Base-by-base conservation (phyloP, 2,888 invertebrate species). In the Deilephila porcellus region DNA sequence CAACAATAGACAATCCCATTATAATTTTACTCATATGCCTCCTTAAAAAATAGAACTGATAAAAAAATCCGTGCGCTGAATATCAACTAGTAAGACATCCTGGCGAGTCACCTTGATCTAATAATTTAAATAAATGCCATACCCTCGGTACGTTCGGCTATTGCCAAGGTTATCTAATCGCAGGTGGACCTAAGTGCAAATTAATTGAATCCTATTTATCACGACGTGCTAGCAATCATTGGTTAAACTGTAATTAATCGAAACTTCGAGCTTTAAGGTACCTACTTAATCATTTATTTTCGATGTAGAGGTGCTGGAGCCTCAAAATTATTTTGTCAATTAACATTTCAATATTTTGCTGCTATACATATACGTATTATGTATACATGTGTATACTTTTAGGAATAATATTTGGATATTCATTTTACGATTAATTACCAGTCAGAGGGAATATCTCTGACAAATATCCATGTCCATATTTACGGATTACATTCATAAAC, bases 81-180 rank as follows among this genome's bases (percentile, higher is more conserved):
- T 20, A 20, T 29, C 17, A 17, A 67, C 45, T 25, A 67, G 45
- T 14, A 45, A 11, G 45, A 64, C 8, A 45, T 73, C 64, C 72
- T 59, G 37, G 25, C 37, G 17, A 25, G 17, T 62, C 34, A 11
- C 73, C 73, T 73, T 73, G 70, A 70, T 70, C 70, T 73, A 67
- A 70, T 64, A 73, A 62, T 62, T 60, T 60, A 29, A 70, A 20
- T 62, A 73, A 73, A 73, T 73, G 70, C 60, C 73, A 62, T 17
- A 32, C 25, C 52, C 25, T 70, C 32, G 14, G 59, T 71, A 34
- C 6, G 5, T 52, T 67, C 6, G 52, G 45, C 14, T 67, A 67
- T 67, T 67, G 25, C 25, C 67, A 67, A 67, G 67, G 67, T 52
- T 25, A 52, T n/a, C 64, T 5, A 52, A 25, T 52, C 25, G 56